Percentiles rank a stretch among this genome's conserved stretches.
Evolutionary conservation across 2,888 invertebrate species (phyloP).

Genomic region (Amphipoea oculea): DNA sequence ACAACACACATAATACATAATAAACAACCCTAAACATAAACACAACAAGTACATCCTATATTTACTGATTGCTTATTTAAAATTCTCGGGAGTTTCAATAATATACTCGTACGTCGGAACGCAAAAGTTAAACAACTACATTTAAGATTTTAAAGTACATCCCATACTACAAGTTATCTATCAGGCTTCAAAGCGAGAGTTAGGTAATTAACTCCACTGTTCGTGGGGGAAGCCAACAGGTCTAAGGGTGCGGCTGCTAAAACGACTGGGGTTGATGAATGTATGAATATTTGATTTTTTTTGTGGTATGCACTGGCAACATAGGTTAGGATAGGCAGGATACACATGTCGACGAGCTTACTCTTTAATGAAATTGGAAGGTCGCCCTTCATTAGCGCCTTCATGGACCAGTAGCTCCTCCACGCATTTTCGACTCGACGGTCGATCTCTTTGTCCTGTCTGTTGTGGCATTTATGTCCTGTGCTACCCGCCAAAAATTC

Average conservation of each 20-base stretch:
- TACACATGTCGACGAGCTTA: no score
- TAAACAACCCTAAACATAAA: conserved; percentile 34
- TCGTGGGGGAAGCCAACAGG: conserved; percentile 65
- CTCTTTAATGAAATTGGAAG: no score
- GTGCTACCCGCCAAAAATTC: no score
- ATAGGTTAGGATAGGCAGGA: no score
- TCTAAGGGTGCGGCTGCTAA: conserved; percentile 59
- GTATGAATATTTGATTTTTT: not conserved
- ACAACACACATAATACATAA: conserved; percentile 31
- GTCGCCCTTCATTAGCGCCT: no score
- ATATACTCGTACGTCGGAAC: conserved; percentile 46
- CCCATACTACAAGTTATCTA: conserved; percentile 60
- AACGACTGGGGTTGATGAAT: conserved; percentile 11
- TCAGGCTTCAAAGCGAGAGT: conserved; percentile 66
- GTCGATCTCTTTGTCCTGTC: no score
- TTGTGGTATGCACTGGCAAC: not conserved
- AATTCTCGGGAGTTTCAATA: conserved; percentile 54
- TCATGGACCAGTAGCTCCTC: no score
- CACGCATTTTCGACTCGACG: no score
- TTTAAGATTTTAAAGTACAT: conserved; percentile 66
- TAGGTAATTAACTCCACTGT: conserved; percentile 75
- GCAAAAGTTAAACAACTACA: conserved; percentile 60
- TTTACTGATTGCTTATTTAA: conserved; percentile 53
- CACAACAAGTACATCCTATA: conserved; percentile 40
- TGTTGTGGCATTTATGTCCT: no score